Evolutionary conservation across 2,797 vertebrate species (phyloP), one percentile per base, ranked within the genome.

Genomic region (Cynodonichthys magdalenae): DNA sequence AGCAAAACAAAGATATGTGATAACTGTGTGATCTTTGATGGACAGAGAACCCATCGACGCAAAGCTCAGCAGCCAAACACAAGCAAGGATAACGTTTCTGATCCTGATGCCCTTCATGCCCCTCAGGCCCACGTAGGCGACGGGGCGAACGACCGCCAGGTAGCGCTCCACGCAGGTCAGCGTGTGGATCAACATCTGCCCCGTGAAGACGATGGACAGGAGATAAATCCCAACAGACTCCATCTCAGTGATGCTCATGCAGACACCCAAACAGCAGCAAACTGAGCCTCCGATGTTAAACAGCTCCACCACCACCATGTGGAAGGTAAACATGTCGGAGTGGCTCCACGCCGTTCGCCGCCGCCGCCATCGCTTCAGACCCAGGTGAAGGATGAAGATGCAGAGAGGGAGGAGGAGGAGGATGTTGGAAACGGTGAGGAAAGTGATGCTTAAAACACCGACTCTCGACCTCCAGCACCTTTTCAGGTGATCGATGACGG

Each of bases 61-160:
- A 41, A 24, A 1, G n/a, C 9, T 31, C 15, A 59, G 17, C 24
- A 27, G 15, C 47, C 58, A 60, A 39, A 39, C 29, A 2, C 15
- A n/a, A 3, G 6, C 36, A 5, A 15, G 34, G 19, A 6, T 15
- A n/a, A 59, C 12, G 7, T 62, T 51, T 14, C 71, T 28, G 20
- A 70, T 36, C 11, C 20, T 4, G 27, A 70, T 11, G 1, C 56
- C 36, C 3, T 10, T 12, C 0, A 0, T 15, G 0, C 41, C 19
- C 24, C 4, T 78, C 29, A 76, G 51, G 0, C 24, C 14, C 17
- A 70, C 9, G 45, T 76, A 82, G 34, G 19, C 55, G 42, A 79
- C 3, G 2, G 80, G 69, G 28, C 73, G 75, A 15, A 82, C 57
- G 2, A 74, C 75, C 14, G 71, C 68, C 49, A 75, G 20, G 51